A percentile compares a stretch with the other conserved stretches of the same genome.
Evolutionary conservation across 2,888 invertebrate genomes (phyloP).

Genomic region (Apoda limacodes): DNA sequence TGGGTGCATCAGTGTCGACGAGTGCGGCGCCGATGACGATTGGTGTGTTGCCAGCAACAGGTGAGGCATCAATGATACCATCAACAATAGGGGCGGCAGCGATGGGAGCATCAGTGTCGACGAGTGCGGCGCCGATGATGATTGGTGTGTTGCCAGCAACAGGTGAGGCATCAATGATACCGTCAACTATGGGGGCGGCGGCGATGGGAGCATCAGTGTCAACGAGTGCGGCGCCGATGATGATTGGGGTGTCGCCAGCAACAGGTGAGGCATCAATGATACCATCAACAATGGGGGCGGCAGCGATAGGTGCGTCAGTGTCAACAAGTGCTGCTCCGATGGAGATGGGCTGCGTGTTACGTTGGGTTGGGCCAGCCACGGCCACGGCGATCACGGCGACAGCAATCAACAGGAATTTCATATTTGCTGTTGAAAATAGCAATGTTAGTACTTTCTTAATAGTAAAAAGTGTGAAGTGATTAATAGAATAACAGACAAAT

Average conservation of each 20-base stretch:
- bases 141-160: no score
- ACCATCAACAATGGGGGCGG: conserved; percentile 14
- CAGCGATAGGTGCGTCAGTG: conserved; percentile 4
- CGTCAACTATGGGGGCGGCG: no score
- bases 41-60: not conserved
- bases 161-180: no score
- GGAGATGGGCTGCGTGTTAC: conserved; percentile 3
- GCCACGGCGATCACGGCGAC: conserved; percentile 22
- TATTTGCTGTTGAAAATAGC: no score
- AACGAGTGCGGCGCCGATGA: no score
- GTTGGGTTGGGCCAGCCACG: conserved; percentile 13
- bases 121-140: not conserved
- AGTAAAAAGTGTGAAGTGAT: no score
- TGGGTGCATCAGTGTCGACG: not conserved
- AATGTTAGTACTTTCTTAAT: no score
- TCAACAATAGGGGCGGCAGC: not conserved
- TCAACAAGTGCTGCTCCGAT: conserved; percentile 21
- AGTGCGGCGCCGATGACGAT: not conserved
- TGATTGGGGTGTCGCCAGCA: no score
- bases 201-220: no score
- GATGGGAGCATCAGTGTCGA: not conserved
- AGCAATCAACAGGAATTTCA: conserved; percentile 18
- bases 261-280: no score
- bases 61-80: not conserved
- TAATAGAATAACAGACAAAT: no score